phyloP scores from a whole-genome alignment of 2,113 vertebrate species.

The Pituophis catenifer region DNA sequence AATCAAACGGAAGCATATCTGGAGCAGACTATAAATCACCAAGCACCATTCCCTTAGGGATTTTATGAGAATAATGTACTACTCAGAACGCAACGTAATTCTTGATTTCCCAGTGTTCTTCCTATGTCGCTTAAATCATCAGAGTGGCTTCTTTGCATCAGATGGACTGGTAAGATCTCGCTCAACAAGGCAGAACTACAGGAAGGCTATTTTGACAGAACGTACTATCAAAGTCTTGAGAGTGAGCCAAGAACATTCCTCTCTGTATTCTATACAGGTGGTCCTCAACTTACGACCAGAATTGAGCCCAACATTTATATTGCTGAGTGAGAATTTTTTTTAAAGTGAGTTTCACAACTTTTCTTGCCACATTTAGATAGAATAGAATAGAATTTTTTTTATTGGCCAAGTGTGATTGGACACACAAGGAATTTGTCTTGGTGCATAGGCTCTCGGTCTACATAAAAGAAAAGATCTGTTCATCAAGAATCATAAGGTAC shows the following conservation, averaged over 20 bases:
- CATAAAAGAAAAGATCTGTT: too few relatives aligned
- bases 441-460: too few relatives aligned
- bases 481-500: too few relatives aligned
- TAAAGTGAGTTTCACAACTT: too few relatives aligned
- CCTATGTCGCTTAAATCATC: background rate
- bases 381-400: too few relatives aligned
- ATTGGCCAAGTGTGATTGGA: too few relatives aligned
- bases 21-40: background rate
- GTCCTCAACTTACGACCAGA: too few relatives aligned
- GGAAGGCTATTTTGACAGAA: constrained; percentile 21
- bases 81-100: constrained; percentile 10
- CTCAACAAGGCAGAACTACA: background rate
- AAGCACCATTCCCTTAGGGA: background rate
- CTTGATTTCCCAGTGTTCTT: background rate
- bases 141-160: background rate
- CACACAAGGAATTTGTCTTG: too few relatives aligned
- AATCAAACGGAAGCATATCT: background rate
- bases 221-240: background rate
- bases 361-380: too few relatives aligned
- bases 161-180: background rate
- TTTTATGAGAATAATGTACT: background rate
- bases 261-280: background rate
- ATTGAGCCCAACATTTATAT: too few relatives aligned
- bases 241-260: background rate
- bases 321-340: too few relatives aligned